Evolutionary conservation across 2,113 vertebrate species (phyloP), one percentile per base, ranked within the genome.

Genomic region (Cathartes aura): DNA sequence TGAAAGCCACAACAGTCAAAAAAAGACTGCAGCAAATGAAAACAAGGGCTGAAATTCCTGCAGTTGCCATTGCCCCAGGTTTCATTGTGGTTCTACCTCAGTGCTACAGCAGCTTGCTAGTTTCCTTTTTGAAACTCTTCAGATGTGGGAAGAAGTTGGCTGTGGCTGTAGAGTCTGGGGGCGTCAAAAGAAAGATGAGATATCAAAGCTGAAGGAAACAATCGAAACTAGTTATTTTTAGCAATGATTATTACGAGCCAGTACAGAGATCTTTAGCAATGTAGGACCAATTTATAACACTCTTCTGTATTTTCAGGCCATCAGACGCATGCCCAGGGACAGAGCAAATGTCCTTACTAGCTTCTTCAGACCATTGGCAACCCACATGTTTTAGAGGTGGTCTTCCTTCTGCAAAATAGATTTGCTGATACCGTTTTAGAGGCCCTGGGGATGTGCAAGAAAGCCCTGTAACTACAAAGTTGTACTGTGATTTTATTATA

Each of bases 101-200:
- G 52, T 27, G 17, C 52, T 87, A 32, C 3, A 6, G 72, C 5
- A 42, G 60, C 79, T 94, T 87, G n/a, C 82, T 83, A 34, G 79
- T 56, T 97, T 96, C 93, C 84, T 84, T 94, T 95, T 36, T 82
- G 91, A 96, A 97, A 96, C 53, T 74, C 53, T 43, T 97, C 76
- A 92, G 85, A 97, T 90, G 95, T 96, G 93, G 89, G 68, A 90
- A 89, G 81, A 86, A 72, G 59, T 40, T 84, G 78, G 79, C 83
- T 90, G 64, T n/a, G 63, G 83, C 72, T 96, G 60, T 56, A 76
- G 71, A 82, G 64, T 72, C 52, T 8, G 52, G 55, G 62, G 70
- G 47, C 9, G 9, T 87, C 87, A 75, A 76, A 94, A 93, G 86
- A 89, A 83, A 91, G 58, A 66, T 56, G 78, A 91, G 67, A 42